Percentiles rank a stretch among this genome's conserved stretches.
These are phyloP conservation scores for Seison nebaliae DNA, from an alignment of 1,140 invertebrate species.

Conservation along the genomic window DNA sequence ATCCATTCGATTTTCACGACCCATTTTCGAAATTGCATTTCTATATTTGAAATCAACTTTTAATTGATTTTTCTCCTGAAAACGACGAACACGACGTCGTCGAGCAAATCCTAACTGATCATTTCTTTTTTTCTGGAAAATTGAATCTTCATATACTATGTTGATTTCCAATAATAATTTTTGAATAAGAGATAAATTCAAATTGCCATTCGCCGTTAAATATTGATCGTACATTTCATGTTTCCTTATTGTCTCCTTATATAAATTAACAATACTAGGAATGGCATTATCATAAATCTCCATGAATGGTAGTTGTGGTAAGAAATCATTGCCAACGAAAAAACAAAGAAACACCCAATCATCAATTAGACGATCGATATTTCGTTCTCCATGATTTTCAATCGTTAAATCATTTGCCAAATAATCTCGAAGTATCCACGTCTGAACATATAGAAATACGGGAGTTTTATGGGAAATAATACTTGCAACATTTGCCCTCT, in stretches of 20 bases:
- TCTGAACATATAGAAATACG: slow-evolving; percentile 35
- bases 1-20: no score
- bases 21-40: no score
- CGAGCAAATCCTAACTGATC: slow-evolving; percentile 49
- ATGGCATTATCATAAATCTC: slow-evolving; percentile 90
- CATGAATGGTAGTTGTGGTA: slow-evolving; percentile 85
- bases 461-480: slow-evolving; percentile 17
- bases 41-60: no score
- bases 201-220: slow-evolving; percentile 54
- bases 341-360: slow-evolving; percentile 99
- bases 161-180: slow-evolving; percentile 60
- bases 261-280: slow-evolving; percentile 65
- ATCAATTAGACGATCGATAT: slow-evolving; percentile 38
- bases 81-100: slow-evolving; percentile 9
- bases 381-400: slow-evolving; percentile 45
- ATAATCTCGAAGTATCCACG: slow-evolving; percentile 78
- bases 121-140: slow-evolving; percentile 62
- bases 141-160: slow-evolving; percentile 77
- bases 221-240: no score
- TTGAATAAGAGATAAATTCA: slow-evolving; percentile 68
- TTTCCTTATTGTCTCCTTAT: slow-evolving; percentile 77
- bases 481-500: slow-evolving; percentile 34
- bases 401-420: slow-evolving; percentile 63
- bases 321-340: slow-evolving; percentile 97
- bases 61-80: no score